Percentiles rank a stretch among this genome's conserved stretches.
phyloP scores from a whole-genome alignment of 2,113 vertebrate genomes.

The Anolis sagrei region DNA sequence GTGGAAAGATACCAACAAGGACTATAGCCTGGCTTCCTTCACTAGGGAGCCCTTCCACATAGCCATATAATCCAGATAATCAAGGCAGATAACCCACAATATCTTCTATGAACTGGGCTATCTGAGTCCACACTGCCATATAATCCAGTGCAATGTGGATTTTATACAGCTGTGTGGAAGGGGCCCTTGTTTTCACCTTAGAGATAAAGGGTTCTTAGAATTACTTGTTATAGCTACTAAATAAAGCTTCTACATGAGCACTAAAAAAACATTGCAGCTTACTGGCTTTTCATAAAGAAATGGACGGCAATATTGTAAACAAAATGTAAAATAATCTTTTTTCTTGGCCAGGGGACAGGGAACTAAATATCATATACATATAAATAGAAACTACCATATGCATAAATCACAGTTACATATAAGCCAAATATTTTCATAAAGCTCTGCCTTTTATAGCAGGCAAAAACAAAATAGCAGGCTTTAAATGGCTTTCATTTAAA shows the following conservation, averaged over 20 bases:
- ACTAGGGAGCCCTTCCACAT: too few relatives aligned
- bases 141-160: too few relatives aligned
- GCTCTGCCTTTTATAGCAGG: background rate
- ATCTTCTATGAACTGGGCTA: too few relatives aligned
- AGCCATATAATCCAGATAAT: too few relatives aligned
- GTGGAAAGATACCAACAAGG: too few relatives aligned
- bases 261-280: background rate
- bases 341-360: too few relatives aligned
- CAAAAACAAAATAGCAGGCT: conserved; percentile 3
- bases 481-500: conserved; percentile 25
- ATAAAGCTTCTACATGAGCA: background rate
- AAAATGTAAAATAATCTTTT: background rate
- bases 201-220: background rate
- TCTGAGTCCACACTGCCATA: too few relatives aligned
- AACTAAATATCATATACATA: background rate
- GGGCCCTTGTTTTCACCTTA: background rate
- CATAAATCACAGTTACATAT: background rate
- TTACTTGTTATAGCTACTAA: background rate
- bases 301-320: background rate
- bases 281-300: background rate
- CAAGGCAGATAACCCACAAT: too few relatives aligned
- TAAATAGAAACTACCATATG: conserved; percentile 8
- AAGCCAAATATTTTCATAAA: conserved; percentile 15
- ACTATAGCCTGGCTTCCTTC: too few relatives aligned
- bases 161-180: too few relatives aligned